These are phyloP conservation scores for Heterocephalus glaber DNA, from an alignment of 2,113 vertebrate species.

Conservation along the genomic window DNA sequence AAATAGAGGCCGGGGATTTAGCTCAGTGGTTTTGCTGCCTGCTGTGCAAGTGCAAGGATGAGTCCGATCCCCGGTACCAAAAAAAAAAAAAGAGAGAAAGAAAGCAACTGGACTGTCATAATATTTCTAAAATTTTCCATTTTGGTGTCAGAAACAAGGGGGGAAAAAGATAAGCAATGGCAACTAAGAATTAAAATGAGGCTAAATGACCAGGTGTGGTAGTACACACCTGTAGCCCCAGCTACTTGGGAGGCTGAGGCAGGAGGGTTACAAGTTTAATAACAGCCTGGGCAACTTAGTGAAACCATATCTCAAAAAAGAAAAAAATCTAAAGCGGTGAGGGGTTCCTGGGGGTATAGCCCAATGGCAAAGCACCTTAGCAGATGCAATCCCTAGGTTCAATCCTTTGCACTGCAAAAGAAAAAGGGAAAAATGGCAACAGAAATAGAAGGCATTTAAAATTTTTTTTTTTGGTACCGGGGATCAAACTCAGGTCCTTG, in stretches of 20 bases:
- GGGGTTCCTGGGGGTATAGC: not conserved
- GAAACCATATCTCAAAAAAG: not conserved
- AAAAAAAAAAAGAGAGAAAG: no score
- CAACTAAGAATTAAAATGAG: conserved; percentile 22
- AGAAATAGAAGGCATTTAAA: not conserved
- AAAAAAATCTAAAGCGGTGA: not conserved
- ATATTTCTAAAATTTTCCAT: not conserved
- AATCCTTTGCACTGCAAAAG: not conserved
- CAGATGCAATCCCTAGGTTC: not conserved
- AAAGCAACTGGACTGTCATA: not conserved
- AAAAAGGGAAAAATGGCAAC: not conserved
- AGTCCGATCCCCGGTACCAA: no score
- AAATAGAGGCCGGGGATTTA: no score
- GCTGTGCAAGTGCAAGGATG: no score
- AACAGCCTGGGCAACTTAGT: not conserved
- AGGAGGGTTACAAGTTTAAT: not conserved
- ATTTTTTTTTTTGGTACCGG: no score
- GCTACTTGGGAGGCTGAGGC: not conserved
- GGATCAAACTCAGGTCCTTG: no score
- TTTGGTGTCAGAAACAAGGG: conserved; percentile 51
- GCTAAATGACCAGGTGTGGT: not conserved
- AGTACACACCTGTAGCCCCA: not conserved
- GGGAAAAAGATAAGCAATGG: not conserved
- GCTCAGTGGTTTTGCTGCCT: no score
- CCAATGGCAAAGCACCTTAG: no score